phyloP scores from a whole-genome alignment of 2,888 invertebrate genomes.

The Micoletzkya japonica region DNA sequence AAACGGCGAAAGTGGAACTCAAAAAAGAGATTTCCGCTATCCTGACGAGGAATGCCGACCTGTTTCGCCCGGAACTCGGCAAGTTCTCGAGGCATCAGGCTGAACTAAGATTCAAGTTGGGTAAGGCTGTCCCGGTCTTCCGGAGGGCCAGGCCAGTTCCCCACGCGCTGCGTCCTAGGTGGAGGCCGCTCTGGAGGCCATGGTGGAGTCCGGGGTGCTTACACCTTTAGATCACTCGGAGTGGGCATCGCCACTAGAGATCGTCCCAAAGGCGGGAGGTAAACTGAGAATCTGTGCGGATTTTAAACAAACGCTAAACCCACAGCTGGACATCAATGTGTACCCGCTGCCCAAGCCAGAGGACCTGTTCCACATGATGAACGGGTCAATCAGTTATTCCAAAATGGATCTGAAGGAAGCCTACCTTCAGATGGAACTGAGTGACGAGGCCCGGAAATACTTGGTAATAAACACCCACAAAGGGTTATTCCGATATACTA shows the following conservation, averaged over 20 bases:
- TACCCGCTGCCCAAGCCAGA: conserved; percentile 32
- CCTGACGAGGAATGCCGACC: conserved; percentile 11
- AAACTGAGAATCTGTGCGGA: conserved; percentile 30
- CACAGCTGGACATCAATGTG: conserved; percentile 29
- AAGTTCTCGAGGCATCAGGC: background rate
- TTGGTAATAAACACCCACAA: conserved; percentile 24
- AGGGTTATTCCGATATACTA: conserved; percentile 22
- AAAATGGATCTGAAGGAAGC: conserved; percentile 33
- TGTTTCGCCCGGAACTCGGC: conserved; percentile 10
- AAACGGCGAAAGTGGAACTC: too few relatives aligned
- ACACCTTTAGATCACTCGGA: conserved; percentile 28
- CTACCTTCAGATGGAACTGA: conserved; percentile 30
- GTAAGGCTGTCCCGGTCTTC: conserved; percentile 9
- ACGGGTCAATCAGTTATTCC: conserved; percentile 29
- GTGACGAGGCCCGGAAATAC: conserved; percentile 23
- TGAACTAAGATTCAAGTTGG: conserved; percentile 22
- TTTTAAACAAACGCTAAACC: conserved; percentile 32
- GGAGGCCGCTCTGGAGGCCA: conserved; percentile 4
- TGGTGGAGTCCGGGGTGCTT: conserved; percentile 23
- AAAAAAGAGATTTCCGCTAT: too few relatives aligned
- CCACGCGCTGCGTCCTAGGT: conserved; percentile 12
- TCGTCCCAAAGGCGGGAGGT: conserved; percentile 32
- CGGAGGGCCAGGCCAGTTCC: conserved; percentile 18
- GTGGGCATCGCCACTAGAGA: conserved; percentile 33
- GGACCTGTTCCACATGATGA: conserved; percentile 30